Conservation (phyloP, 1,140 invertebrate genomes). For the Galendromus occidentalis region DNA sequence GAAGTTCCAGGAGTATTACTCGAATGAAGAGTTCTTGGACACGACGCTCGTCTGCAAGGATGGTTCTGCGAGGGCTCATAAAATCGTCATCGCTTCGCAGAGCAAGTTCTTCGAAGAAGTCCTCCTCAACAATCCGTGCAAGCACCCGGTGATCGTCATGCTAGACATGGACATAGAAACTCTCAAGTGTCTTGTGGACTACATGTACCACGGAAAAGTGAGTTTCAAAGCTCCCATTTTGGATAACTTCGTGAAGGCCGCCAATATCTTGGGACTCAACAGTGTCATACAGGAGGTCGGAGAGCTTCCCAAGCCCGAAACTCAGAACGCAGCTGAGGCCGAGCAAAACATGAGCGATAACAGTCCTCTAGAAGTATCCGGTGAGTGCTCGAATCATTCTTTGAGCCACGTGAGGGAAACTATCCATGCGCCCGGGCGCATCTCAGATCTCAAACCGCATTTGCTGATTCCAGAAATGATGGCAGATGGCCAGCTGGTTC, state of each 20-base stretch:
- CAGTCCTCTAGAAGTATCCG: background rate
- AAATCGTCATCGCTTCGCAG: background rate
- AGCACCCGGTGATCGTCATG: background rate
- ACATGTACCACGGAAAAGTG: slow-evolving; percentile 10
- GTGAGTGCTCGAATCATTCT: background rate
- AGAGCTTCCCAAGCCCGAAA: background rate
- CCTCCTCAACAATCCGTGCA: background rate
- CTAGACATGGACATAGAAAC: background rate
- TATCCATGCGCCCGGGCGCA: too few relatives aligned
- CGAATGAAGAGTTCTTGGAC: background rate
- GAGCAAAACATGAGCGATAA: background rate
- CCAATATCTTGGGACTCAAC: background rate
- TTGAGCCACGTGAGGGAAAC: too few relatives aligned
- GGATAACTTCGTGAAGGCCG: background rate
- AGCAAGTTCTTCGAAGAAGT: slow-evolving; percentile 4
- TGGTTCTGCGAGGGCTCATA: background rate
- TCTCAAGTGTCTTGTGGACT: background rate
- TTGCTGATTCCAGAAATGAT: background rate
- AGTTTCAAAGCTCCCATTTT: background rate
- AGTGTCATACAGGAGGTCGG: background rate
- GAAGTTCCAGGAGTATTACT: background rate
- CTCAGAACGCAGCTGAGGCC: background rate
- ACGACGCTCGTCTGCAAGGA: background rate
- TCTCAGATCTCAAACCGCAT: background rate
- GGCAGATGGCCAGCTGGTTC: background rate